A percentile compares a stretch with the other conserved stretches of the same genome.
These are phyloP conservation scores for Ditylenchus dipsaci DNA, from an alignment of 1,140 invertebrate species.

Conservation along the genomic window DNA sequence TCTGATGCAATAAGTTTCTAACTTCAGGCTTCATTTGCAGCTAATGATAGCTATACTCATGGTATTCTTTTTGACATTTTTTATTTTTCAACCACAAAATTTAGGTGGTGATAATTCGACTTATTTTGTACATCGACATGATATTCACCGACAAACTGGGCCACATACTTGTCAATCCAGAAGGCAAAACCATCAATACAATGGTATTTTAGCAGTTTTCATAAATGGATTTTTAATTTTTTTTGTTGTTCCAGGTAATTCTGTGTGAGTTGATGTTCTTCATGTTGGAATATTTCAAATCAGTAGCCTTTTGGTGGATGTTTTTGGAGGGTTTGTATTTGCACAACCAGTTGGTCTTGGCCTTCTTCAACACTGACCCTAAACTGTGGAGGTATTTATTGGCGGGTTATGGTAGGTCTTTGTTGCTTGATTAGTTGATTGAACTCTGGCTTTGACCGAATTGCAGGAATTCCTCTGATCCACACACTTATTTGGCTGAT, in stretches of 20 bases:
- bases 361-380: slow-evolving; percentile 73
- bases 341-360: slow-evolving; percentile 68
- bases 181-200: slow-evolving; percentile 67
- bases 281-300: slow-evolving; percentile 76
- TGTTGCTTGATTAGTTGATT: not conserved
- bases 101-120: slow-evolving; percentile 77
- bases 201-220: too few species aligned
- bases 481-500: slow-evolving; percentile 51
- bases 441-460: not conserved
- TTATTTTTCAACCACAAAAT: too few species aligned
- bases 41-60: slow-evolving; percentile 73
- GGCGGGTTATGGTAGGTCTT: slow-evolving; percentile 71
- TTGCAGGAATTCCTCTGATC: slow-evolving; percentile 48
- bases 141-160: slow-evolving; percentile 62
- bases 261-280: slow-evolving; percentile 75
- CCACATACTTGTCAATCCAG: slow-evolving; percentile 25
- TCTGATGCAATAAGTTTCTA: too few species aligned
- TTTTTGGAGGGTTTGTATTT: slow-evolving; percentile 82
- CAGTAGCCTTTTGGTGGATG: slow-evolving; percentile 91
- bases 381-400: slow-evolving; percentile 70
- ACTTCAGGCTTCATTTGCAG: slow-evolving; percentile 71
- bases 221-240: too few species aligned
- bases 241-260: slow-evolving; percentile 70
- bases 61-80: too few species aligned
- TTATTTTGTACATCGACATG: slow-evolving; percentile 80